Evolutionary conservation across 1,140 invertebrate genomes (phyloP).

Genomic region (Drosophila arizonae): DNA sequence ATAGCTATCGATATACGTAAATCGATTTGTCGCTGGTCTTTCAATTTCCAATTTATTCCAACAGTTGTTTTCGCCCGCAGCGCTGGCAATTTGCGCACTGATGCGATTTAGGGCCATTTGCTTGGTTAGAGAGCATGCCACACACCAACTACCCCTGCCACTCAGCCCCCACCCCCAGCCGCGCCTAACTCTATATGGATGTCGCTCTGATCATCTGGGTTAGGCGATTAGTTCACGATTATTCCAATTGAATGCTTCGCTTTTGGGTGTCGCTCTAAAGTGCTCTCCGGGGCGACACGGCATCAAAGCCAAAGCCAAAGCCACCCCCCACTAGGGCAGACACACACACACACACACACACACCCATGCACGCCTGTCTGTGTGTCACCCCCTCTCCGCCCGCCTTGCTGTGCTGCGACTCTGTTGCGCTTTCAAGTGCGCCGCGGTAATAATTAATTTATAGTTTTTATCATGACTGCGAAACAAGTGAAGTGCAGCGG

Average conservation of each 20-base stretch:
- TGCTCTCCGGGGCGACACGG: conserved; percentile 41
- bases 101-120: conserved; percentile 33
- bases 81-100: conserved; percentile 31
- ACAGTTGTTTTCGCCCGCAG: conserved; percentile 60
- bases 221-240: conserved; percentile 75
- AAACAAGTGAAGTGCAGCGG: conserved; percentile 63
- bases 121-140: conserved; percentile 1
- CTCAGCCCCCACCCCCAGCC: not conserved
- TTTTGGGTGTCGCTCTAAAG: conserved; percentile 74
- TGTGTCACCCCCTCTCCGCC: not conserved
- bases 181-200: not conserved
- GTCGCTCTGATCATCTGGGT: conserved; percentile 53
- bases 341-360: not conserved
- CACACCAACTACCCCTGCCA: not conserved
- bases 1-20: not conserved
- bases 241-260: conserved; percentile 70
- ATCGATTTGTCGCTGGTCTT: not conserved
- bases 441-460: conserved; percentile 83
- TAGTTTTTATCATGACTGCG: conserved; percentile 81
- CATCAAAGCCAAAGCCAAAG: conserved; percentile 9
- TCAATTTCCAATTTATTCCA: conserved; percentile 45
- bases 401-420: conserved; percentile 17
- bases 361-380: not conserved
- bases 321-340: not conserved
- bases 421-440: conserved; percentile 74